Base-by-base conservation (phyloP, 2,113 vertebrate genomes). In the Butastur rufipennis region DNA sequence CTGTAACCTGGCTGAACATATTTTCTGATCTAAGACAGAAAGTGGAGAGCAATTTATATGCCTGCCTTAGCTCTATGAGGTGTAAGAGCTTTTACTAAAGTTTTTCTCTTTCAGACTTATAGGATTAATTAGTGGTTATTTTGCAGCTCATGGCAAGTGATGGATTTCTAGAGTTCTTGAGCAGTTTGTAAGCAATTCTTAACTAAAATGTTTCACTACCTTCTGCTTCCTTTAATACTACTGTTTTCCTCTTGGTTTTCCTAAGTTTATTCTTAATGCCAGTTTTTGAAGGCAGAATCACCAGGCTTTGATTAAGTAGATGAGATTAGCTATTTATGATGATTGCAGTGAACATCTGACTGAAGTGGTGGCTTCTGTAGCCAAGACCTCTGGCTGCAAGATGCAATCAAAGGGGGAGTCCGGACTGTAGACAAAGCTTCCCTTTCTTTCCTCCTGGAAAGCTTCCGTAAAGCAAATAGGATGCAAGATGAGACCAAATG, bases 121-220 rank as follows among this genome's bases (percentile, higher is more conserved):
- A 86, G 88, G 77, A 95, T 96, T 97, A 96, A 95, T 96, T 96
- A 95, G 83, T 11, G 8, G 83, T 67, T 92, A 79, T 91, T 95
- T 95, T 95, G 68, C 58, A 81, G 68, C 72, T 91, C 36, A 22
- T 79, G 77, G 61, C 52, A 79, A 48, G 72, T 91, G 95, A 92
- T 88, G 59, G 40, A 85, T 94, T 82, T 93, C 73, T 75, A 26
- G 73, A 47, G 42, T 40, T 81, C 56, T 68, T 63, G 43, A 77
- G 79, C 40, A 65, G 47, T 71, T 95, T 21, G 36, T 67, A 47
- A 93, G 43, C 78, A 87, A 16, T 93, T 91, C 81, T 81, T 53
- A 73, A 68, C 42, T 56, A 1, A 52, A 71, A 47, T 56, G 34
- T 87, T 91, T 79, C 65, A 25, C n/a, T 85, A 58, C 65, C 36